phyloP scores from a whole-genome alignment of 1,140 invertebrate species.

The Anthonomus grandis region DNA sequence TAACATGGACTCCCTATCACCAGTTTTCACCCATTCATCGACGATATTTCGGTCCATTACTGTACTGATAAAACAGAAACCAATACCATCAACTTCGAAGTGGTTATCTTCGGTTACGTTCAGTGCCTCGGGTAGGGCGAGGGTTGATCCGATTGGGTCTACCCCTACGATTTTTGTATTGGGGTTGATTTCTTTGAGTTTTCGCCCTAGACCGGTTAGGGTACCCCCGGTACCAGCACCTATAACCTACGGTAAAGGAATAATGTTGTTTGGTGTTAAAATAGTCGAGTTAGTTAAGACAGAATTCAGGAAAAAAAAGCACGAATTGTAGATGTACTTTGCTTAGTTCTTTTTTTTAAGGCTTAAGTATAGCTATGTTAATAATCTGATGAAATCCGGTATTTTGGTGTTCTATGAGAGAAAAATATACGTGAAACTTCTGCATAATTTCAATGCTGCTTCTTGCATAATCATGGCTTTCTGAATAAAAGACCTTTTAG shows the following conservation, averaged over 20 bases:
- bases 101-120: constrained; percentile 63
- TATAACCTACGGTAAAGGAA: constrained; percentile 48
- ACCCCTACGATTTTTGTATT: constrained; percentile 71
- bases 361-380: too few relatives aligned
- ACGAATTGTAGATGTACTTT: too few relatives aligned
- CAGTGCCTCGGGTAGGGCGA: constrained; percentile 69
- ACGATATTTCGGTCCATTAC: constrained; percentile 75
- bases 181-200: constrained; percentile 72
- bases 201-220: constrained; percentile 78
- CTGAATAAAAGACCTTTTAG: too few relatives aligned
- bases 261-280: too few relatives aligned
- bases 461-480: too few relatives aligned
- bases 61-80: constrained; percentile 77
- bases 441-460: too few relatives aligned
- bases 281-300: too few relatives aligned
- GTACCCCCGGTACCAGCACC: constrained; percentile 92
- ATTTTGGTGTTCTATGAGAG: too few relatives aligned
- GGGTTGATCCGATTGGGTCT: constrained; percentile 84
- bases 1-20: constrained; percentile 74
- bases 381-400: too few relatives aligned
- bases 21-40: constrained; percentile 83
- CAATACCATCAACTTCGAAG: constrained; percentile 81
- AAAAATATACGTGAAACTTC: too few relatives aligned
- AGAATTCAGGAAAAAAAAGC: too few relatives aligned
- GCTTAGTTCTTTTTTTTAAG: too few relatives aligned